Percentiles rank a stretch among this genome's conserved stretches.
Conservation (phyloP, 2,797 vertebrate genomes). For the Tamandua tetradactyla region DNA sequence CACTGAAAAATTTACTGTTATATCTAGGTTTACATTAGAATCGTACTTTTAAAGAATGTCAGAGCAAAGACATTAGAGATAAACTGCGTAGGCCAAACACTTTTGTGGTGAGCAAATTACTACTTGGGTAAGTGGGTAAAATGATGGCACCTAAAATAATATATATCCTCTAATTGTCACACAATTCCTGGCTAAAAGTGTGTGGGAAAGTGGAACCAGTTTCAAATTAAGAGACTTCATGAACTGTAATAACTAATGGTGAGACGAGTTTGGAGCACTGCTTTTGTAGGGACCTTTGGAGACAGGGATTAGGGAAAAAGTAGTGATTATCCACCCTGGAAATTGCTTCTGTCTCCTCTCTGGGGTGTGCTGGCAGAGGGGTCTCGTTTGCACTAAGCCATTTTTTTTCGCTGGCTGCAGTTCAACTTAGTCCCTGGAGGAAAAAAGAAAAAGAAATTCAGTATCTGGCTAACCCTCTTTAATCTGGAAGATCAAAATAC, state of each 20-base stretch:
- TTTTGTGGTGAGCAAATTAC: conserved; percentile 72
- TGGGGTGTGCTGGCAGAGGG: not conserved
- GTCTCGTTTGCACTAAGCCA: not conserved
- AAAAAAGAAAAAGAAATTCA: not conserved
- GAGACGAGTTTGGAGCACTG: not conserved
- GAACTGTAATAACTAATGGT: conserved; percentile 36
- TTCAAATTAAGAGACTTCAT: conserved; percentile 53
- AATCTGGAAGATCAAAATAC: conserved; percentile 6
- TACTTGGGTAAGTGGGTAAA: conserved; percentile 52
- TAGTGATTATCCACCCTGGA: not conserved
- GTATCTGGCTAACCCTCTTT: not conserved
- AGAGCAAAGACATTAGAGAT: conserved; percentile 58
- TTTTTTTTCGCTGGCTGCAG: not conserved
- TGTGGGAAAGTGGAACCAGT: conserved; percentile 70
- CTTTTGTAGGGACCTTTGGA: conserved; percentile 7
- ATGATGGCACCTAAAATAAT: conserved; percentile 66
- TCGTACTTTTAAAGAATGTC: conserved; percentile 45
- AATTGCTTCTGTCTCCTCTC: not conserved
- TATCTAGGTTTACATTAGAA: not conserved
- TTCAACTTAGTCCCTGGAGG: not conserved
- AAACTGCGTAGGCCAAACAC: conserved; percentile 65
- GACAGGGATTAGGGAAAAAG: not conserved
- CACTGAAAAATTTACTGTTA: not conserved
- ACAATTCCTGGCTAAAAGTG: conserved; percentile 69
- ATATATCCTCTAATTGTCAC: conserved; percentile 75